Conservation (phyloP, 2,113 vertebrate genomes). For the Lamprologus tigripictilis region DNA sequence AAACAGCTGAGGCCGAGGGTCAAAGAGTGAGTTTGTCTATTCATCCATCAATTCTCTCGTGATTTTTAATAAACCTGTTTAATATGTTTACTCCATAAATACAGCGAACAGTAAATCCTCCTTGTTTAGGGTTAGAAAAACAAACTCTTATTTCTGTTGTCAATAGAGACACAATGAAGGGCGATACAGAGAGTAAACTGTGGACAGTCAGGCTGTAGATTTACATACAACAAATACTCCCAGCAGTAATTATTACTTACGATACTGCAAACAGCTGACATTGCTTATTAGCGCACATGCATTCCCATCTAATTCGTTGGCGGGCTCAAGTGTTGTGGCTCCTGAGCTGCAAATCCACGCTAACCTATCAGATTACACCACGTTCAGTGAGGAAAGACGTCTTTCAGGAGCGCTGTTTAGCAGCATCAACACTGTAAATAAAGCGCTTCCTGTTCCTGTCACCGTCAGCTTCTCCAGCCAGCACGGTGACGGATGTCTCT, state of each 20-base stretch:
- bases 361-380: not conserved
- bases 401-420: rapidly evolving
- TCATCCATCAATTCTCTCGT: not conserved
- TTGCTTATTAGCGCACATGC: not conserved
- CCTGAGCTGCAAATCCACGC: not conserved
- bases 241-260: not conserved
- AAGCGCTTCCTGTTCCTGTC: not conserved
- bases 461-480: not conserved
- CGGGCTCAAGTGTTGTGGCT: not conserved
- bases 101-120: not conserved
- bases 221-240: not conserved
- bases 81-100: not conserved
- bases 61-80: not conserved
- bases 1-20: rapidly evolving
- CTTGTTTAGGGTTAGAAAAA: not conserved
- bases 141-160: not conserved
- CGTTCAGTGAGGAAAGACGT: not conserved
- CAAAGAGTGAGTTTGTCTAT: not conserved
- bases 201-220: not conserved
- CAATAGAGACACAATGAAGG: rapidly evolving
- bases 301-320: rapidly evolving
- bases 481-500: not conserved
- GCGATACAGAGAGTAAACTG: not conserved
- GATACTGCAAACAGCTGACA: not conserved
- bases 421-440: not conserved